These are phyloP conservation scores for Auanema freiburgensis DNA, from an alignment of 2,888 invertebrate genomes.

Conservation along the genomic window DNA sequence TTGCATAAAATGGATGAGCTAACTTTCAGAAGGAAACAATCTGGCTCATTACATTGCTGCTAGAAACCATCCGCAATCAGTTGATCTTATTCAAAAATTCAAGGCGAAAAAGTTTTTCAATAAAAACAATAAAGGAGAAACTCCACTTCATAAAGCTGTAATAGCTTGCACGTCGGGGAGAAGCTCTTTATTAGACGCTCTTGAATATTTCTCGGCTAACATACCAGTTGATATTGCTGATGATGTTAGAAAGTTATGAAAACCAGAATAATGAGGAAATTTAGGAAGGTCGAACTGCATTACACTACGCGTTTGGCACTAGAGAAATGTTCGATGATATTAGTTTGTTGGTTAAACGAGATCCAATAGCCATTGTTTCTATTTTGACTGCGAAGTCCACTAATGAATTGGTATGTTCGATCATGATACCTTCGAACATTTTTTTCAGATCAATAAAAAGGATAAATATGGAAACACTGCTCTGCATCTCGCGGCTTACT, in stretches of 20 bases:
- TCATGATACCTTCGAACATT: background rate
- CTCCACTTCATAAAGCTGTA: conserved; percentile 68
- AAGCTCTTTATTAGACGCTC: conserved; percentile 35
- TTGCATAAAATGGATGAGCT: too few species aligned
- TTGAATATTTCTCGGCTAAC: conserved; percentile 30
- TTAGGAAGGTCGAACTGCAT: conserved; percentile 65
- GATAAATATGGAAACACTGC: conserved; percentile 64
- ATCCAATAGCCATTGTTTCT: conserved; percentile 50
- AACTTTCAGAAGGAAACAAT: conserved; percentile 24
- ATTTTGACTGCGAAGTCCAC: conserved; percentile 21
- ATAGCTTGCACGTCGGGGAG: conserved; percentile 52
- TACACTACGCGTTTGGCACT: conserved; percentile 68
- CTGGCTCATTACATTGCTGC: conserved; percentile 42
- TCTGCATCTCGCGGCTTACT: conserved; percentile 66
- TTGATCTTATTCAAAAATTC: background rate
- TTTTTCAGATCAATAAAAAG: conserved; percentile 23
- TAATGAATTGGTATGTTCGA: background rate
- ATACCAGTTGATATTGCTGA: background rate
- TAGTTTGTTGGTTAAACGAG: conserved; percentile 20
- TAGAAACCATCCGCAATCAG: conserved; percentile 24
- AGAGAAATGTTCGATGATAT: conserved; percentile 25
- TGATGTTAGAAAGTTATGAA: conserved; percentile 45
- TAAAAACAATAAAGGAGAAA: conserved; percentile 50
- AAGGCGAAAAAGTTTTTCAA: background rate
- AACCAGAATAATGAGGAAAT: conserved; percentile 8